Evolutionary conservation across 2,797 vertebrate species (phyloP).

Genomic region (Acridotheres tristis): DNA sequence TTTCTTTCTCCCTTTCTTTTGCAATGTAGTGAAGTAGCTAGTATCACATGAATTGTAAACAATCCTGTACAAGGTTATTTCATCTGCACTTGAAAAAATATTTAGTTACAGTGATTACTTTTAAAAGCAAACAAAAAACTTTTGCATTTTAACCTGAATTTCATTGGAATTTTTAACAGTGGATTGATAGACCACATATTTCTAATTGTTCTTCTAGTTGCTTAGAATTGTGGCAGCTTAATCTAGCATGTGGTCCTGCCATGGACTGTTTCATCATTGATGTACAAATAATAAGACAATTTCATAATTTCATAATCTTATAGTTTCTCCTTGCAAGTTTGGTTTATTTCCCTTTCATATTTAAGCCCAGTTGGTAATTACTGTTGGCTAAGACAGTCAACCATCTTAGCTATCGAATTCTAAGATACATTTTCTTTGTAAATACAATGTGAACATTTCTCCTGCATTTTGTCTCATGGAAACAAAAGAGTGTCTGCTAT

Average conservation of each 20-base stretch:
- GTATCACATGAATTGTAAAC: neutral
- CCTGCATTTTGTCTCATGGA: neutral
- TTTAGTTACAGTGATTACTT: neutral
- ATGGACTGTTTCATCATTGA: neutral
- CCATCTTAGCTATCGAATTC: neutral
- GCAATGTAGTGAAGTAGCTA: slow-evolving; percentile 21
- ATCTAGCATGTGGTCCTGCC: neutral
- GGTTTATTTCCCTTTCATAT: neutral
- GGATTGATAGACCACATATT: neutral
- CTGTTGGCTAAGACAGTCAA: neutral
- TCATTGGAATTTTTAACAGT: neutral
- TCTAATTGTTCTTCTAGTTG: neutral
- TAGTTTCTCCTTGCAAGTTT: neutral
- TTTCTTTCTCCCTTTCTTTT: slow-evolving; percentile 1
- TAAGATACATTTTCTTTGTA: neutral
- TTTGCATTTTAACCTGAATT: neutral
- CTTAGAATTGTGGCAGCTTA: neutral
- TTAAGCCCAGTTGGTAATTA: neutral
- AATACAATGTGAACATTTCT: neutral
- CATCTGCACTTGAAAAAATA: neutral
- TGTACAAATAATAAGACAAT: neutral
- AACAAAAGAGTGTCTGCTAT: neutral
- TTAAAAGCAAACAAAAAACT: neutral
- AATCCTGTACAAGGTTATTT: neutral
- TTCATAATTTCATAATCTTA: neutral